Conservation (phyloP, 2,797 vertebrate genomes). For the Eleutherodactylus coqui region DNA sequence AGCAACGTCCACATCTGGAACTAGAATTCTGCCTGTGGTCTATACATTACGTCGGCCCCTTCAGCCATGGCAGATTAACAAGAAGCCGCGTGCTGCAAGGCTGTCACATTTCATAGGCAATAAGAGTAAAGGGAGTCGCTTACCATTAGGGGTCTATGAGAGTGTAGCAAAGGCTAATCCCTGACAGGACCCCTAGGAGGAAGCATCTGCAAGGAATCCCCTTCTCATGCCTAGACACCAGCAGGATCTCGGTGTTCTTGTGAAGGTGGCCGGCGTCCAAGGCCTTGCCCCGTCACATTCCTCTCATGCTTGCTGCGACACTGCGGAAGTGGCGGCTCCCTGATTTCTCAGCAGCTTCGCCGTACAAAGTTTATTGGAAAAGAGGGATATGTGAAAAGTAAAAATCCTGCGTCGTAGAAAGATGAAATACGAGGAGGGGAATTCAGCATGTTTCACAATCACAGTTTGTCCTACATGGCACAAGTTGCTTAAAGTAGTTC, state of each 20-base stretch:
- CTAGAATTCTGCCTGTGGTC: background rate
- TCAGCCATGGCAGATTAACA: slow-evolving; percentile 1
- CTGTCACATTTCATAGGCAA: background rate
- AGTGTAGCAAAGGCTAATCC: slow-evolving; percentile 25
- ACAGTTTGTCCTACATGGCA: too few species aligned
- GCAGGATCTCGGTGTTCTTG: slow-evolving; percentile 44
- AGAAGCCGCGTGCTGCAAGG: background rate
- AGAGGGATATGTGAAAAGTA: background rate
- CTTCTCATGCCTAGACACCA: slow-evolving; percentile 31
- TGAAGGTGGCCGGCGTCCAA: slow-evolving; percentile 47
- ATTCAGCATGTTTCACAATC: background rate
- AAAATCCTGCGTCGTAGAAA: background rate
- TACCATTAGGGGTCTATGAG: slow-evolving; percentile 17
- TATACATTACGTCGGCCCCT: too few species aligned
- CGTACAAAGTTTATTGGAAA: slow-evolving; percentile 30
- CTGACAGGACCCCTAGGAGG: slow-evolving; percentile 44
- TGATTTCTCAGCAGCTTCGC: background rate
- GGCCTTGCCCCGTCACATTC: slow-evolving; percentile 53
- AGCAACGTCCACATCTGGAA: background rate
- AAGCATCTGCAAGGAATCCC: slow-evolving; percentile 54
- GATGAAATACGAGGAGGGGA: background rate
- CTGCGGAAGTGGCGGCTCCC: slow-evolving; percentile 19
- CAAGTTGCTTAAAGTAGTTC: too few species aligned
- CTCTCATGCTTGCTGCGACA: slow-evolving; percentile 28
- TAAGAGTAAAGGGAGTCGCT: background rate